These are phyloP conservation scores for Siphamia tubifer DNA, from an alignment of 2,113 vertebrate species.

Conservation along the genomic window DNA sequence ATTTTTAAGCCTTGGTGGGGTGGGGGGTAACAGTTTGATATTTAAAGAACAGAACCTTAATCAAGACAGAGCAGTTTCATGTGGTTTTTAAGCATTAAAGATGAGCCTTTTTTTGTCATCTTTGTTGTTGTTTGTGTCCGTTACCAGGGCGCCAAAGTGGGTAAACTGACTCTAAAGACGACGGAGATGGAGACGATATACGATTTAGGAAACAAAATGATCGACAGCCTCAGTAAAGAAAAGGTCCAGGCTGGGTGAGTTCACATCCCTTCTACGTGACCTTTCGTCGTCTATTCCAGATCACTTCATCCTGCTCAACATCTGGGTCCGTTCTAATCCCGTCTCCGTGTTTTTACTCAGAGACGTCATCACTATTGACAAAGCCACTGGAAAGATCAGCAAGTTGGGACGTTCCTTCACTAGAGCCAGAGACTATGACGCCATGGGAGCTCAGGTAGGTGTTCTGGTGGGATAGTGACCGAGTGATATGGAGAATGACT, in stretches of 20 bases:
- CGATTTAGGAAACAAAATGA: conserved; percentile 95
- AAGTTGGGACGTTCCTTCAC: conserved; percentile 94
- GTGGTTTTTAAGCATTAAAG: neutral
- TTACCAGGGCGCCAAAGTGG: conserved; percentile 90
- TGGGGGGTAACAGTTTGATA: too few relatives aligned
- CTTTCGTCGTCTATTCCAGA: neutral
- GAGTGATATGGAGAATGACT: too few relatives aligned
- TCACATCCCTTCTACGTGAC: neutral
- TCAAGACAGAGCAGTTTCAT: too few relatives aligned
- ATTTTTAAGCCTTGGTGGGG: too few relatives aligned
- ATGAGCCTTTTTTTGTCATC: neutral
- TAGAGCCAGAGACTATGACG: conserved; percentile 90
- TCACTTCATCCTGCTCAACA: too few relatives aligned
- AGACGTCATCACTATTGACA: conserved; percentile 94
- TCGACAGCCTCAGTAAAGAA: conserved; percentile 92
- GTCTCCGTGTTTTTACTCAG: conserved; percentile 56
- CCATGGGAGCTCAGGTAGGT: conserved; percentile 92
- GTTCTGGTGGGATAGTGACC: too few relatives aligned
- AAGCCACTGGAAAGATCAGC: conserved; percentile 92
- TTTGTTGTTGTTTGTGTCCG: neutral
- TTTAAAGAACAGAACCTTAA: too few relatives aligned
- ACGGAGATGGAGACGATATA: conserved; percentile 98
- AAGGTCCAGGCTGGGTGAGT: conserved; percentile 93
- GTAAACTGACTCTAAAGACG: conserved; percentile 93
- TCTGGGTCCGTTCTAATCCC: neutral